Conservation (phyloP, 2,113 vertebrate genomes). For the Prietella phreatophila region DNA sequence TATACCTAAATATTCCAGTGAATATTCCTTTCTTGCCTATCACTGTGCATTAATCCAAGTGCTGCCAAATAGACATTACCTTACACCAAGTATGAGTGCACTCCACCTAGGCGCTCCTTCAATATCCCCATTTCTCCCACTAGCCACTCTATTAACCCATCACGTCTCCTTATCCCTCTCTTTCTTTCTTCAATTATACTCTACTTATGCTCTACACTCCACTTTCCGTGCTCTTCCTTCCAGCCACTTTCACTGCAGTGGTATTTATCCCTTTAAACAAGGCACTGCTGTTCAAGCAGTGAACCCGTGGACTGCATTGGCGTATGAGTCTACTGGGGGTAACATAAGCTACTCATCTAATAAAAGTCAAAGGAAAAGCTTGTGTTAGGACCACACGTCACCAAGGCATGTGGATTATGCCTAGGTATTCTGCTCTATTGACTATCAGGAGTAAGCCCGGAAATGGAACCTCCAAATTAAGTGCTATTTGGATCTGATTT, state of each 20-base stretch:
- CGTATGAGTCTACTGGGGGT: conserved; percentile 45
- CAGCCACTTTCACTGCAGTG: conserved; percentile 44
- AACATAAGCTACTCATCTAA: conserved; percentile 25
- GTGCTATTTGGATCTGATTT: conserved; percentile 14
- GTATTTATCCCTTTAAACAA: conserved; percentile 49
- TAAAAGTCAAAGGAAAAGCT: conserved; percentile 2
- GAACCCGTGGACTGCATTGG: conserved; percentile 43
- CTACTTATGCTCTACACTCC: conserved; percentile 24
- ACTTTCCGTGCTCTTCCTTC: conserved; percentile 22
- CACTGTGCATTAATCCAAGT: neutral
- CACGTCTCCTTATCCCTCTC: conserved; percentile 33
- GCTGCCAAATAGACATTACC: conserved; percentile 9
- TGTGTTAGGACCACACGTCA: neutral
- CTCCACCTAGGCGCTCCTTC: conserved; percentile 33
- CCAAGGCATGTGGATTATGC: neutral
- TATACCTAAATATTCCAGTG: neutral
- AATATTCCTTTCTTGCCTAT: neutral
- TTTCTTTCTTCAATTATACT: conserved; percentile 40
- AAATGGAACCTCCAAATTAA: neutral
- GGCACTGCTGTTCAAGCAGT: conserved; percentile 24
- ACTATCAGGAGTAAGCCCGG: neutral
- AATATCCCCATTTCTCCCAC: conserved; percentile 26
- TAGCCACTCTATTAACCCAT: conserved; percentile 42
- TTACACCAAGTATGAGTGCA: conserved; percentile 26
- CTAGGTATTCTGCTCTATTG: neutral